Evolutionary conservation across 1,140 invertebrate genomes (phyloP).

Genomic region (Drosophila sturtevanti): DNA sequence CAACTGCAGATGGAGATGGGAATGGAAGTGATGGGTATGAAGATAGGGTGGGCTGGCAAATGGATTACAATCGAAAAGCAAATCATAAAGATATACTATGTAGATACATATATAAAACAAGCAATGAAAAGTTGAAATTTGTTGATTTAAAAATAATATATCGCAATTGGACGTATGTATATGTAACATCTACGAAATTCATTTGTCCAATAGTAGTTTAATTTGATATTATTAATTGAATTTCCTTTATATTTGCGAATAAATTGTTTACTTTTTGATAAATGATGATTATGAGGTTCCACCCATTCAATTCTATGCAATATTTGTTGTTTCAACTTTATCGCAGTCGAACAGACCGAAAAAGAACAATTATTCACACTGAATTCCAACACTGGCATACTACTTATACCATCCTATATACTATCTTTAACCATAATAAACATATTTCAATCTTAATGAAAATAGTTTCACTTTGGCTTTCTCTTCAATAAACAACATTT

Average conservation of each 20-base stretch:
- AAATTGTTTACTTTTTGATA: background rate
- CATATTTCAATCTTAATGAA: conserved; percentile 76
- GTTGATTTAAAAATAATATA: too few relatives aligned
- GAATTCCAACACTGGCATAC: conserved; percentile 2
- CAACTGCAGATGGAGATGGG: background rate
- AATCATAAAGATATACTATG: background rate
- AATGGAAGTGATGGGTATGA: background rate
- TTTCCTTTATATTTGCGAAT: too few relatives aligned
- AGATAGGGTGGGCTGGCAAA: background rate
- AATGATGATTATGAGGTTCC: background rate
- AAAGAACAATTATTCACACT: conserved; percentile 5
- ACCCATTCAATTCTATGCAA: background rate
- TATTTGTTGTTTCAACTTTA: background rate
- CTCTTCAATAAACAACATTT: conserved; percentile 62
- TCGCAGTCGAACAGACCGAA: background rate
- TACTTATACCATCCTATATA: background rate
- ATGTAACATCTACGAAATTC: too few relatives aligned
- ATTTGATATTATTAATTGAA: too few relatives aligned
- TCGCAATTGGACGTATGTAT: too few relatives aligned
- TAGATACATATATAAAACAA: too few relatives aligned
- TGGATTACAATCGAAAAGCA: background rate
- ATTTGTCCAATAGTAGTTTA: too few relatives aligned
- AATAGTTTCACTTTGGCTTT: conserved; percentile 61
- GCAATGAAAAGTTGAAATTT: too few relatives aligned
- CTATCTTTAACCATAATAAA: conserved; percentile 29